Base-by-base conservation (phyloP, 1,140 invertebrate species). In the Drosophila trapezifrons region DNA sequence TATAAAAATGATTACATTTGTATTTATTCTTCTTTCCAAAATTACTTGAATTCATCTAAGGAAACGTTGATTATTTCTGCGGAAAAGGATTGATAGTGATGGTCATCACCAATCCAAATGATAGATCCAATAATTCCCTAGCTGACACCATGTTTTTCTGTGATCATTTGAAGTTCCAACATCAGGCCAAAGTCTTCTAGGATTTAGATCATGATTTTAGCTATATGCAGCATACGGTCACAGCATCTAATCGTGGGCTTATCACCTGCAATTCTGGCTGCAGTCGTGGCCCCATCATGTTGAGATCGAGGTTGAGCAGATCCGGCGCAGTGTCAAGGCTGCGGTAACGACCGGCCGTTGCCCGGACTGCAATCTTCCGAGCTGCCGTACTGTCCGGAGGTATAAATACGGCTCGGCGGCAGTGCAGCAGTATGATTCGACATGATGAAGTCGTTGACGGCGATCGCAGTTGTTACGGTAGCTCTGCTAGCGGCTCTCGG, bases 361-460 rank as follows among this genome's bases (percentile, higher is more conserved):
- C 38, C 78, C 73, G 47, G 22, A 40, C 18, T 20, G 43, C 42
- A 59, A 59, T 76, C 49, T 57, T 52, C 18, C 35, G 15, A 58
- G 35, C 42, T 10, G 51, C 29, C 12, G 22, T 10, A 12, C n/a
- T 29, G 15, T 6, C 15, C 13, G 18, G 29, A 49, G 59, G 69
- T 90, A 90, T 90, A 90, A 90, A 90, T 81, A 59, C 47, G 58
- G 71, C 56, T 15, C 40, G 64, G 3, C 3, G 12, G 32, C 64
- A 35, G 13, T 56, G 69, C 40, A 84, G 46, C 45, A 57, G 40
- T 65, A 90, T 78, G 81, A 90, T 84, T 90, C 80, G 76, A 58
- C 72, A 90, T 81, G 70, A 91, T 91, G 90, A 91, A 89, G 81
- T 92, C 91, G 71, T 87, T 90, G 76, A 90, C 76, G 70, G 86